phyloP scores from a whole-genome alignment of 1,140 invertebrate genomes.

The Leucophenga varia region DNA sequence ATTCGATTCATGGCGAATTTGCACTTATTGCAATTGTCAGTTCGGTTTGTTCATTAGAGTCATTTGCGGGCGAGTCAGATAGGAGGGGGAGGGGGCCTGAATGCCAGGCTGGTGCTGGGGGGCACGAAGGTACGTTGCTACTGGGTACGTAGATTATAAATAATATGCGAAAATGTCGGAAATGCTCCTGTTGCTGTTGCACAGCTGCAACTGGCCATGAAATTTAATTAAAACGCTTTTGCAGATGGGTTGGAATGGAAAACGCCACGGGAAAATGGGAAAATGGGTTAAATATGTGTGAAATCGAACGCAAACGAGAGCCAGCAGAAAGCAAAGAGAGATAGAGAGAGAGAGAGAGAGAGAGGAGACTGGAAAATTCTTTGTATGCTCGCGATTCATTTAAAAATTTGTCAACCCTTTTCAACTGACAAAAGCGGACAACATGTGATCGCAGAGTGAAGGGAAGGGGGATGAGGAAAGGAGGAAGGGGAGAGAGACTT shows the following conservation, averaged over 20 bases:
- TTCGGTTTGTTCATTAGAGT: constrained; percentile 16
- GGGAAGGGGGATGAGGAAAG: neutral
- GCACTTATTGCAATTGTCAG: constrained; percentile 16
- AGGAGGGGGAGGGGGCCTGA: neutral
- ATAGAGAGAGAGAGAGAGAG: too few species aligned
- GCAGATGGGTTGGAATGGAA: constrained; percentile 1
- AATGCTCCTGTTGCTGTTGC: constrained; percentile 4
- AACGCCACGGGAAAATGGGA: constrained; percentile 7
- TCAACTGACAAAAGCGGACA: constrained; percentile 40
- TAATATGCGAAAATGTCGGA: constrained; percentile 2
- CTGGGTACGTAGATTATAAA: too few species aligned
- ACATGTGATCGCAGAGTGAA: constrained; percentile 13
- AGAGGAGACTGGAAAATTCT: too few species aligned
- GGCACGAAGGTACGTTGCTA: too few species aligned
- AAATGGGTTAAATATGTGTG: neutral
- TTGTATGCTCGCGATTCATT: too few species aligned
- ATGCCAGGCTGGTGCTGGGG: too few species aligned
- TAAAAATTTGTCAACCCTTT: constrained; percentile 47
- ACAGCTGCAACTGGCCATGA: constrained; percentile 18
- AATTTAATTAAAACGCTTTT: constrained; percentile 27
- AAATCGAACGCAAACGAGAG: constrained; percentile 24
- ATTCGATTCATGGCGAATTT: constrained; percentile 14
- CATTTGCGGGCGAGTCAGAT: too few species aligned
- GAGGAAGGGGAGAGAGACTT: neutral
- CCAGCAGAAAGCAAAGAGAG: too few species aligned